Percentiles rank a stretch among this genome's conserved stretches.
phyloP scores from a whole-genome alignment of 2,797 vertebrate species.

The Paedocypris micromegethes region DNA sequence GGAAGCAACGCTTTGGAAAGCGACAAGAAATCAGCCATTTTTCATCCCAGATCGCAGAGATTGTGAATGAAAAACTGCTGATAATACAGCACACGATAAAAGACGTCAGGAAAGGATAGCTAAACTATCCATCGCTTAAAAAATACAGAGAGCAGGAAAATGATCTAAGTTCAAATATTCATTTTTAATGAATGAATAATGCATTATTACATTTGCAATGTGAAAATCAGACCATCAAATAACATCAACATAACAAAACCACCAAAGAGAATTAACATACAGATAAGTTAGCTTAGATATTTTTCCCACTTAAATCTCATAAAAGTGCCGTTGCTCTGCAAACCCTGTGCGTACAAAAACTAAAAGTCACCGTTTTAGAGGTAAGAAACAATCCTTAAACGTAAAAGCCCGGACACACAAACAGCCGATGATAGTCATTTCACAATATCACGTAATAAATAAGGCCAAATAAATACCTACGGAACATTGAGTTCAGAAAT shows the following conservation, averaged over 20 bases:
- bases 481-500: slow-evolving; percentile 26
- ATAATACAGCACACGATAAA: slow-evolving; percentile 10
- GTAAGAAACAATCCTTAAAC: slow-evolving; percentile 12
- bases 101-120: slow-evolving; percentile 8
- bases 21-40: slow-evolving; percentile 16
- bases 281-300: slow-evolving; percentile 37
- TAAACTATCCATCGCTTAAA: background rate
- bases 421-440: slow-evolving; percentile 38
- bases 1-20: slow-evolving; percentile 6
- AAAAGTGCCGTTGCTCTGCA: slow-evolving; percentile 39
- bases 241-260: slow-evolving; percentile 30
- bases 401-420: slow-evolving; percentile 35
- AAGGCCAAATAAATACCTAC: slow-evolving; percentile 52
- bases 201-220: slow-evolving; percentile 37
- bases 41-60: slow-evolving; percentile 10
- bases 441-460: slow-evolving; percentile 53
- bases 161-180: slow-evolving; percentile 12
- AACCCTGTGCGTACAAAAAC: slow-evolving; percentile 44
- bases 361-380: slow-evolving; percentile 21
- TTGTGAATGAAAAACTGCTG: slow-evolving; percentile 30
- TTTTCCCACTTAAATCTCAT: slow-evolving; percentile 42
- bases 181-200: slow-evolving; percentile 49
- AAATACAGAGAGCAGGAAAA: background rate
- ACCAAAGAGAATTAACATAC: slow-evolving; percentile 32
- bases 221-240: slow-evolving; percentile 46